These are phyloP conservation scores for Ctenosaura bakeri DNA, from an alignment of 2,797 vertebrate species.

Conservation along the genomic window DNA sequence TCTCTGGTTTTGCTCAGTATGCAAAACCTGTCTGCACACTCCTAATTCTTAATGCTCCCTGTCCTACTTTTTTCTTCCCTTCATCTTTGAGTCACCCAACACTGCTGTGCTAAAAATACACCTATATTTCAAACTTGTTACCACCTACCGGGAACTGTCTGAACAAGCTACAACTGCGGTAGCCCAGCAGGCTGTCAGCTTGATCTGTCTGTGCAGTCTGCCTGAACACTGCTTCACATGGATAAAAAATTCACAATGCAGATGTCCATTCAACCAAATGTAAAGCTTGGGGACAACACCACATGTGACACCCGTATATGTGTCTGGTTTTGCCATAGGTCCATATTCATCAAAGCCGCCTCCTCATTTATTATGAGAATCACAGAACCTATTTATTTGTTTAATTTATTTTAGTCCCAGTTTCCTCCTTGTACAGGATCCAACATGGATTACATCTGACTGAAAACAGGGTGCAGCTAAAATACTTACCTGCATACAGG, in stretches of 20 bases:
- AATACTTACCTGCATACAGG: too few species aligned
- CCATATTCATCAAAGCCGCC: background rate
- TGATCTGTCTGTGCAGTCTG: background rate
- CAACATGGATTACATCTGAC: too few species aligned
- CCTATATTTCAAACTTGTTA: slow-evolving; percentile 35
- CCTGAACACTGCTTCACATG: background rate
- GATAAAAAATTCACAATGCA: background rate
- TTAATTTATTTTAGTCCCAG: background rate
- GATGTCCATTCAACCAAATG: background rate
- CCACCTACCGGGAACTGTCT: slow-evolving; percentile 59
- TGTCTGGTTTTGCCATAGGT: background rate
- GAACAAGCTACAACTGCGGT: slow-evolving; percentile 21
- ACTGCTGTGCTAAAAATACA: slow-evolving; percentile 67
- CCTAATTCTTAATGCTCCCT: slow-evolving; percentile 46
- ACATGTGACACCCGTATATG: too few species aligned
- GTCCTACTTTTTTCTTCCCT: slow-evolving; percentile 59
- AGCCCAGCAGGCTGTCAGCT: slow-evolving; percentile 7
- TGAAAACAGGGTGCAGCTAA: too few species aligned
- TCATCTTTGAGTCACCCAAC: slow-evolving; percentile 44
- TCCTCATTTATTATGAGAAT: background rate
- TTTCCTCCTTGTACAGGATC: too few species aligned
- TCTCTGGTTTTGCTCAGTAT: slow-evolving; percentile 55
- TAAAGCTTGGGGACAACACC: background rate
- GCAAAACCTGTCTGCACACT: slow-evolving; percentile 64
- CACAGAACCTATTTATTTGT: background rate